Base-by-base conservation (phyloP, 1,140 invertebrate genomes). In the Venustaconcha ellipsiformis region DNA sequence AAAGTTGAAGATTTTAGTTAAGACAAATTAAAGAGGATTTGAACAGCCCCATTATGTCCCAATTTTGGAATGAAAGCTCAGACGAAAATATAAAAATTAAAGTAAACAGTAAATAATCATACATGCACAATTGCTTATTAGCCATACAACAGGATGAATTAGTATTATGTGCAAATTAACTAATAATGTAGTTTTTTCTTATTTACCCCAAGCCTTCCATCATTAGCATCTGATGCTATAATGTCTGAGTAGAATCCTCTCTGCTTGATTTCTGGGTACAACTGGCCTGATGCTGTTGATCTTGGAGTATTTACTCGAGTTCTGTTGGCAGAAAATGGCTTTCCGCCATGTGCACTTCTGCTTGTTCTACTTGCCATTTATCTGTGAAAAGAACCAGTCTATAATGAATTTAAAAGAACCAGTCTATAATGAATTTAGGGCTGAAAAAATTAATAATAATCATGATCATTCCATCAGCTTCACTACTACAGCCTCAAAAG, bases 211-310 rank as follows among this genome's bases (percentile, higher is more conserved):
- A 86, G 67, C 58, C 64, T 74, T 69, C 74, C 82, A 67, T 81
- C 70, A 75, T 78, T 79, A 37, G 78, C 82, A 72, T 87, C 82
- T 56, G 77, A 63, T 59, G 80, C 82, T 20, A 88, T 80, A 63
- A 89, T 85, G 83, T 90, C 89, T 14, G 89, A 90, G 76, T 90
- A 90, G 76, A 79, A 90, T 37, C 89, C 89, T 78, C 88, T 78
- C 67, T 89, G 88, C 81, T 89, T 89, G 20, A 90, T 88, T 77
- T 89, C 86, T 65, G 89, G 89, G 75, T 90, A 90, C 26, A 78
- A 77, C 56, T 88, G 83, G n/a, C 83, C 83, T 48, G 67, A 30
- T 1, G 65, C 68, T 62, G 70, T 74, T 14, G 67, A 58, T 55
- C 79, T 60, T 57, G 72, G 55, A 58, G 73, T 81, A 17, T 57